phyloP scores from a whole-genome alignment of 2,113 vertebrate genomes.

The Oncorhynchus clarkii region DNA sequence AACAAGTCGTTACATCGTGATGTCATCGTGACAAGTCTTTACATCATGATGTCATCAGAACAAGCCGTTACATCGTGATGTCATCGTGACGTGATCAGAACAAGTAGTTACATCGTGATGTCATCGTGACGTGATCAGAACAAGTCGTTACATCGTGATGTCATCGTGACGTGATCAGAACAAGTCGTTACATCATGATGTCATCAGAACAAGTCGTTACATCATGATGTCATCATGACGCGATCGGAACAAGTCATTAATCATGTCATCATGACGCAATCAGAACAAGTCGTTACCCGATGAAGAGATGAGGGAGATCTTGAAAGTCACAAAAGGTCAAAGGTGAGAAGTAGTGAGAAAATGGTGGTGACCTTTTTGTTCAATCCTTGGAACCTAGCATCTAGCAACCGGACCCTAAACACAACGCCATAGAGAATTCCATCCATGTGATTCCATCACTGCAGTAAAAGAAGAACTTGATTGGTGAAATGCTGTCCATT shows the following conservation, averaged over 20 bases:
- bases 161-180: too few relatives aligned
- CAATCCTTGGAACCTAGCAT: slow-evolving; percentile 20
- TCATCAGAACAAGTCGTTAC: too few relatives aligned
- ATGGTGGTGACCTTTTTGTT: slow-evolving; percentile 50
- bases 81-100: neutral
- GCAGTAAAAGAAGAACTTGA: slow-evolving; percentile 37
- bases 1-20: too few relatives aligned
- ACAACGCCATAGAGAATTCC: slow-evolving; percentile 42
- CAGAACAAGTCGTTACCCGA: slow-evolving; percentile 44
- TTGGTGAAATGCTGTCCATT: slow-evolving; percentile 12
- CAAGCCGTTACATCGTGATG: slow-evolving; percentile 29
- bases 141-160: too few relatives aligned
- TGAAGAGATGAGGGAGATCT: slow-evolving; percentile 15
- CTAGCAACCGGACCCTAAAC: neutral
- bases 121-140: too few relatives aligned
- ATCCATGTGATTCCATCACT: slow-evolving; percentile 49
- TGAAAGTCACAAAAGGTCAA: slow-evolving; percentile 32
- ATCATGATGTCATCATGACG: neutral
- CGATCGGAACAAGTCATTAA: too few relatives aligned
- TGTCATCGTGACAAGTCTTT: too few relatives aligned
- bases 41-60: neutral
- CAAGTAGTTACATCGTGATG: too few relatives aligned
- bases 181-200: too few relatives aligned
- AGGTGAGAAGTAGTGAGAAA: slow-evolving; percentile 31
- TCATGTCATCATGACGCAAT: neutral